A percentile compares a stretch with the other conserved stretches of the same genome.
Conservation (phyloP, 2,113 vertebrate species). For the Nibea coibor region DNA sequence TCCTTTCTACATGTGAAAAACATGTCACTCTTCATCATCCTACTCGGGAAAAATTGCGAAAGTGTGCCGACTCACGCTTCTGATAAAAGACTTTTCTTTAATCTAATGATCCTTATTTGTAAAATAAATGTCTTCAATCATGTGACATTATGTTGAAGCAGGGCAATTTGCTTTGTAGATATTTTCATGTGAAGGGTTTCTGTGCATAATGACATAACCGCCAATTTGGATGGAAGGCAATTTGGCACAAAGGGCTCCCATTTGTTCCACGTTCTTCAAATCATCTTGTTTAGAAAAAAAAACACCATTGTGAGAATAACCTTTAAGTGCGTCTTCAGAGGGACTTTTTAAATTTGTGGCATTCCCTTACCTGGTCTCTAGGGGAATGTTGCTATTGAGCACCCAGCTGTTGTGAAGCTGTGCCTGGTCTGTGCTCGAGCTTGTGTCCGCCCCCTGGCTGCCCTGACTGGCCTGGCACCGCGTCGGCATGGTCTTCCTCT, state of each 20-base stretch:
- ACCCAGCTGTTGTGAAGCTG: slow-evolving; percentile 99
- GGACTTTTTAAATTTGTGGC: neutral
- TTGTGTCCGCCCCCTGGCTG: slow-evolving; percentile 83
- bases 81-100: slow-evolving; percentile 53
- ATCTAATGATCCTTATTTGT: slow-evolving; percentile 67
- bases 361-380: slow-evolving; percentile 93
- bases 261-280: slow-evolving; percentile 21
- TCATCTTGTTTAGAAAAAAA: neutral
- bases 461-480: slow-evolving; percentile 92
- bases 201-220: slow-evolving; percentile 31
- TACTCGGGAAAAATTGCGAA: slow-evolving; percentile 30
- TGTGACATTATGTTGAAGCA: slow-evolving; percentile 49
- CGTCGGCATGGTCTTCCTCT: slow-evolving; percentile 94
- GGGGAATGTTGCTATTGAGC: slow-evolving; percentile 96
- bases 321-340: neutral
- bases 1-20: slow-evolving; percentile 53
- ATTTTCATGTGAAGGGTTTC: slow-evolving; percentile 49
- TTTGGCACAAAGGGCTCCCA: neutral
- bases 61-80: slow-evolving; percentile 35
- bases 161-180: slow-evolving; percentile 52
- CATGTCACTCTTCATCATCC: slow-evolving; percentile 57
- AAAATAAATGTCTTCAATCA: slow-evolving; percentile 59
- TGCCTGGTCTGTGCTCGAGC: slow-evolving; percentile 77
- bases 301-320: neutral
- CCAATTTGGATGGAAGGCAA: slow-evolving; percentile 22